These are phyloP conservation scores for Enteromius afrohamiltoni DNA, from an alignment of 2,797 vertebrate genomes.

Conservation along the genomic window DNA sequence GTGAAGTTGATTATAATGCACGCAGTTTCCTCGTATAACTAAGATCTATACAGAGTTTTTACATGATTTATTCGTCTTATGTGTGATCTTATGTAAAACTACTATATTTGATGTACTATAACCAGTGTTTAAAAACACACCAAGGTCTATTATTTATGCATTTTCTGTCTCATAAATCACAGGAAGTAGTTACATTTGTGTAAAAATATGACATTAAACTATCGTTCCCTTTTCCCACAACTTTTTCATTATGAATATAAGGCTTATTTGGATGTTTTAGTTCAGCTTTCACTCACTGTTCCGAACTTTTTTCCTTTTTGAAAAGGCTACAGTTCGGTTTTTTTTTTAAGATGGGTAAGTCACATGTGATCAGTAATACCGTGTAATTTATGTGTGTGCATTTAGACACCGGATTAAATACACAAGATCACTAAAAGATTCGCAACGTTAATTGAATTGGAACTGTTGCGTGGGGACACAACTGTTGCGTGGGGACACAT, in stretches of 20 bases:
- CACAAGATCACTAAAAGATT: neutral
- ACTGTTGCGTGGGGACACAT: slow-evolving; percentile 41
- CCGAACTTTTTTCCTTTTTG: neutral
- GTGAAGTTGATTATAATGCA: slow-evolving; percentile 17
- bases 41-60: neutral
- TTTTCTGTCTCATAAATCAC: neutral
- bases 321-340: neutral
- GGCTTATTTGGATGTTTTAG: neutral
- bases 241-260: no score
- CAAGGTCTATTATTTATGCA: neutral
- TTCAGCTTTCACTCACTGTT: neutral
- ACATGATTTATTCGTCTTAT: neutral
- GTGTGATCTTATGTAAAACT: neutral
- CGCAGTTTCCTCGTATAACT: neutral
- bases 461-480: slow-evolving; percentile 32
- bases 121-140: neutral
- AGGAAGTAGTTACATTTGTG: neutral
- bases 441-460: neutral
- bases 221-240: no score
- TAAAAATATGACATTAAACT: neutral
- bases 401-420: neutral
- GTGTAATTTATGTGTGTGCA: neutral
- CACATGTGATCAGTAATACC: neutral
- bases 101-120: neutral
- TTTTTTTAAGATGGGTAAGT: neutral